phyloP scores from a whole-genome alignment of 2,888 invertebrate species.

The Rhamphomyia laevipes region DNA sequence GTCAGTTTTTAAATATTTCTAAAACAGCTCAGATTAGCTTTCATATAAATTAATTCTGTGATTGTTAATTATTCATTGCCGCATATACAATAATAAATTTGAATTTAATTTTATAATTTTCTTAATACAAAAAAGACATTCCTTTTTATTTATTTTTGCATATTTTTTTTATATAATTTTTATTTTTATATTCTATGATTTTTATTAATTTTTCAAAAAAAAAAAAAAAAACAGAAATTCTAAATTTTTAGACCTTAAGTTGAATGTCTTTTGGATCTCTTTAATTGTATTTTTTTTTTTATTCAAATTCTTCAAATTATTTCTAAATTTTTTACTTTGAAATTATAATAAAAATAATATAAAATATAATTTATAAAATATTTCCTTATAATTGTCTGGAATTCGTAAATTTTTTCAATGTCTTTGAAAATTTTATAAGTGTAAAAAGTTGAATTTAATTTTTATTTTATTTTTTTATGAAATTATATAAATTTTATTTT shows the following conservation, averaged over 20 bases:
- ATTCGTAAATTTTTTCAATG: too few relatives aligned
- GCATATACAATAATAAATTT: too few relatives aligned
- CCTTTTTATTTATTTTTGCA: neutral
- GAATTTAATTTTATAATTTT: too few relatives aligned
- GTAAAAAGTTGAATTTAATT: neutral
- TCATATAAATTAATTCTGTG: too few relatives aligned
- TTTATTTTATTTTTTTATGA: slow-evolving; percentile 3
- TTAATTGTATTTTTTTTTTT: slow-evolving; percentile 7
- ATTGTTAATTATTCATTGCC: too few relatives aligned
- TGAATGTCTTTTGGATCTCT: slow-evolving; percentile 39
- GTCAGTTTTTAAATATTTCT: too few relatives aligned
- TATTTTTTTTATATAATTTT: slow-evolving; percentile 3
- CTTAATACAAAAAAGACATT: slow-evolving; percentile 1
- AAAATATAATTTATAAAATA: too few relatives aligned
- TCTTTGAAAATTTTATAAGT: too few relatives aligned
- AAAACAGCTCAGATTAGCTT: too few relatives aligned
- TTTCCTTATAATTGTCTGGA: too few relatives aligned
- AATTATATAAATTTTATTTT: neutral
- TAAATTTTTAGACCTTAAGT: slow-evolving; percentile 12
- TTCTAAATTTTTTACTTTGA: too few relatives aligned
- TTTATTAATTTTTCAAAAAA: slow-evolving; percentile 38
- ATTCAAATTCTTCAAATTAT: neutral
- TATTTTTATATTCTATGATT: slow-evolving; percentile 16
- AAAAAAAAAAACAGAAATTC: slow-evolving; percentile 3
- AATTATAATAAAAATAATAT: too few relatives aligned